These are phyloP conservation scores for Petroica traversi DNA, from an alignment of 2,113 vertebrate genomes.

Conservation along the genomic window DNA sequence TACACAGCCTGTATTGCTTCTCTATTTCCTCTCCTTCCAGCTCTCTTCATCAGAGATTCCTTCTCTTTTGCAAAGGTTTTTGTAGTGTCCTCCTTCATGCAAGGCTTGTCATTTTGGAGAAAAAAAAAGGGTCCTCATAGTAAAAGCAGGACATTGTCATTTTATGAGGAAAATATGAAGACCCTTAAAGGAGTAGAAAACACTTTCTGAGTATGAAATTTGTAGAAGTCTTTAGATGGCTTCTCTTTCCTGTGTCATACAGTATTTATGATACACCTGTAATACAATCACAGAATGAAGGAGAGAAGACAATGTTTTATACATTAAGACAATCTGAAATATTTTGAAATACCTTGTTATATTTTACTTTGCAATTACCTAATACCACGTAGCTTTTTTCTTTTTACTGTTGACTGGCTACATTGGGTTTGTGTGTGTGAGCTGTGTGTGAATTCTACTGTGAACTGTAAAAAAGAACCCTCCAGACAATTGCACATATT, in stretches of 20 bases:
- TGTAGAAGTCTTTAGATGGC: neutral
- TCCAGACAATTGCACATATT: neutral
- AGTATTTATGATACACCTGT: neutral
- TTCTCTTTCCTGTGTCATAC: neutral
- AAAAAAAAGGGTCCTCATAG: neutral
- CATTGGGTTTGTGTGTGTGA: neutral
- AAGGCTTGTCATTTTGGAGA: neutral
- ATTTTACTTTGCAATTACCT: neutral
- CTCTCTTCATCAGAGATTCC: neutral
- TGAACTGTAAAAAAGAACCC: neutral
- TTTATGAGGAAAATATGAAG: neutral
- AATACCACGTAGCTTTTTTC: neutral
- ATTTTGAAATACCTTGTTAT: neutral
- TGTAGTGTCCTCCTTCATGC: accelerated
- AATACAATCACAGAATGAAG: neutral
- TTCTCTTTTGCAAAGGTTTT: neutral
- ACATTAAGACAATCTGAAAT: neutral
- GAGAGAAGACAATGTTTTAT: neutral
- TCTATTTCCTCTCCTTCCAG: neutral
- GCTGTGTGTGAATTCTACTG: neutral
- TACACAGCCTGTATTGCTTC: neutral
- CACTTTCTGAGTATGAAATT: neutral
- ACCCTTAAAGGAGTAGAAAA: neutral
- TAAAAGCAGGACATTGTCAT: neutral
- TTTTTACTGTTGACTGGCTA: neutral